A percentile compares a stretch with the other conserved stretches of the same genome.
Evolutionary conservation across 1,140 invertebrate genomes (phyloP).

Genomic region (Listronotus oregonensis): DNA sequence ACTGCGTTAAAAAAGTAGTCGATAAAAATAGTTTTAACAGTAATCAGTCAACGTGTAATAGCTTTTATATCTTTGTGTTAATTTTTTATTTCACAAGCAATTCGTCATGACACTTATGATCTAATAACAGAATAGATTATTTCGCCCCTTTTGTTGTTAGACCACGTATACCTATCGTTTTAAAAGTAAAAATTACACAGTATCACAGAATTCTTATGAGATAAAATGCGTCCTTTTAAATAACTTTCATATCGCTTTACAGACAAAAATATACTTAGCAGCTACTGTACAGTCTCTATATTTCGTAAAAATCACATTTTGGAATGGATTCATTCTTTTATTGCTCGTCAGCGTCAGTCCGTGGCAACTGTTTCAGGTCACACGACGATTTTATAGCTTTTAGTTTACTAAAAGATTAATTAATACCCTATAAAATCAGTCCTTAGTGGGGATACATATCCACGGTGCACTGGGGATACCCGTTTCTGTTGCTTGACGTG

Average conservation of each 20-base stretch:
- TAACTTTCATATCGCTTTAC: not conserved
- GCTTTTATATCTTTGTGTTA: not conserved
- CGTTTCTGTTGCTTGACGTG: conserved; percentile 44
- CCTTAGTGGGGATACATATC: conserved; percentile 49
- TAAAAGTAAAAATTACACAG: conserved; percentile 9
- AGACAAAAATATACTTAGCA: conserved; percentile 39
- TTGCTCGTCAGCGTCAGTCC: conserved; percentile 38
- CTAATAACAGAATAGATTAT: too few species aligned
- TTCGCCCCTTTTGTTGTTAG: too few species aligned
- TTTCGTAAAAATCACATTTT: conserved; percentile 52
- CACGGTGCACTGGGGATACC: conserved; percentile 47
- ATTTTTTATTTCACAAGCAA: conserved; percentile 19
- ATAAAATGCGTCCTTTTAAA: conserved; percentile 17
- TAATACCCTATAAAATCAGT: not conserved
- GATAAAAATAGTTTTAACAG: conserved; percentile 6
- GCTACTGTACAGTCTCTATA: conserved; percentile 52
- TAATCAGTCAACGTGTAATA: not conserved
- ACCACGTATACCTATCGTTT: not conserved
- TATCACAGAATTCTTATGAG: conserved; percentile 39
- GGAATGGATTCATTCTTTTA: conserved; percentile 55
- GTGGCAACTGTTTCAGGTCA: too few species aligned
- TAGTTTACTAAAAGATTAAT: not conserved
- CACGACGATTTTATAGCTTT: not conserved
- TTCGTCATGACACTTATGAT: conserved; percentile 11
- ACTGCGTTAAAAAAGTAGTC: not conserved